Base-by-base conservation (phyloP, 2,888 invertebrate species). In the Coenonympha glycerion region DNA sequence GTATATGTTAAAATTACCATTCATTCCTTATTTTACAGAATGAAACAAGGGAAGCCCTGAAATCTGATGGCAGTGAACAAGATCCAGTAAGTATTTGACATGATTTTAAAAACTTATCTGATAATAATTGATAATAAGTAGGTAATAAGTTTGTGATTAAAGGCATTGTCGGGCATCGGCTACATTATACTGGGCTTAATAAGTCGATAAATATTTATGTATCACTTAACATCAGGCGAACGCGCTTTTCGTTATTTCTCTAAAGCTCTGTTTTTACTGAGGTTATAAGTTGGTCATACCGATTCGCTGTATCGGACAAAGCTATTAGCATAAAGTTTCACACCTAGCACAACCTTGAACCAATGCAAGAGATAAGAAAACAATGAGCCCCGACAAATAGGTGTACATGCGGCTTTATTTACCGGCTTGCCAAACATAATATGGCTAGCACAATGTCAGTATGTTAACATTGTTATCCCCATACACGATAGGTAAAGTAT, bases 11-110 rank as follows among this genome's bases (percentile, higher is more conserved):
- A n/a, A 30, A 30, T 30, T 30, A 4, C 3, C 11, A 6, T 11
- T 11, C 22, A 13, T 16, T 16, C 11, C 2, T 31, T 19, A 8
- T 13, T 52, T 46, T 47, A 58, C 85, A 88, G 76, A 92, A 91
- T 71, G 90, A 91, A 68, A 92, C 92, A 2, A 89, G 92, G 71
- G 93, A 93, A 71, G 91, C 92, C 1, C 81, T 93, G 24, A 90
- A 91, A 56, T 90, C 92, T 53, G 93, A 93, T 65, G 92, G 92
- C 61, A 93, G 92, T 67, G 92, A 93, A 72, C 92, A 92, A 69
- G 92, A 93, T 67, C 91, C 93, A 61, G 93, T 93, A 77, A 92
- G 92, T 88, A 36, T 11, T 42, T 26, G 24, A n/a, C n/a, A n/a
- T n/a, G n/a, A n/a, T n/a, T n/a, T n/a, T n/a, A n/a, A n/a, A n/a